Evolutionary conservation across 1,140 invertebrate species (phyloP), one percentile per base, ranked within the genome.

Genomic region (Trachelipus rathkii): DNA sequence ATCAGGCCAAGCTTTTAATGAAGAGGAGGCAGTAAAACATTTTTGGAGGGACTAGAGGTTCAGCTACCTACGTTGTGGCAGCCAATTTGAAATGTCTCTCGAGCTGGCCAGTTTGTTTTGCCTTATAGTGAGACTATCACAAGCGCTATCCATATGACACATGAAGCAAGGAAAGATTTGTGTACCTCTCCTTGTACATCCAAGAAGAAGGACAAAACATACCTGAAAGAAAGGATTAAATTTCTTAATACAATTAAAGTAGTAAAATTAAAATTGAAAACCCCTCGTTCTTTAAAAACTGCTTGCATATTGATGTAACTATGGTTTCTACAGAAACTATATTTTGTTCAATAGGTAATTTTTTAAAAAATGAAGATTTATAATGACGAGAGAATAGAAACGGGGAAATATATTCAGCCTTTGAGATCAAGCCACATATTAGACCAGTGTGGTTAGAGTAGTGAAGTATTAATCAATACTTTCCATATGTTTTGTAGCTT

Each of bases 111-210:
- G 33, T 33, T 33, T 33, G n/a, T 33, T 33, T 33, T 33, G 33
- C 33, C 33, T 33, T 33, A 33, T n/a, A 66, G 60, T n/a, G 60
- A n/a, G 21, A n/a, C 60, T 23, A 23, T 23, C 21, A n/a, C n/a
- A n/a, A n/a, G 60, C 15, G 15, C 21, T n/a, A n/a, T 23, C 60
- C 60, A 66, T 66, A n/a, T n/a, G 60, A 7, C 60, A 23, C 60
- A 66, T 66, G 60, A 66, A 66, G 60, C 15, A 66, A 66, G 15
- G 60, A 66, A 3, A 66, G n/a, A 3, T 66, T 66, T 66, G 60
- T 66, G 60, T 66, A 66, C 1, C 60, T n/a, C 60, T 66, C 60
- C 60, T 66, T 66, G 33, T n/a, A n/a, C 33, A 33, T 33, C 33
- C 33, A 33, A 33, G 33, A 33, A 33, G 33, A 33, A 33, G 33